These are phyloP conservation scores for Kradibia gibbosae DNA, from an alignment of 1,140 invertebrate species.

Conservation along the genomic window DNA sequence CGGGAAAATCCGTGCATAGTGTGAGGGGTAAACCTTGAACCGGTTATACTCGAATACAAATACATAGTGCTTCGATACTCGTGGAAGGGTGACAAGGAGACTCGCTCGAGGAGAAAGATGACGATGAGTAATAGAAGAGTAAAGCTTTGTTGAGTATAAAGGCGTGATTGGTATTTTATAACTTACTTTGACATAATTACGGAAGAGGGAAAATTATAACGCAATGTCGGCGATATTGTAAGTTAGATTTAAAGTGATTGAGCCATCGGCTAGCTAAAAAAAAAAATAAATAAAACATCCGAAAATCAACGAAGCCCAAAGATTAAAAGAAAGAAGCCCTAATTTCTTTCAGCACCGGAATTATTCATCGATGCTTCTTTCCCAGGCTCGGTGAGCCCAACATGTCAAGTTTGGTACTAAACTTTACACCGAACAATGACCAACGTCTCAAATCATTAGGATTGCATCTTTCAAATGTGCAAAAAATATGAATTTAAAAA, in stretches of 20 bases:
- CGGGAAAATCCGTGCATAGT: slow-evolving; percentile 56
- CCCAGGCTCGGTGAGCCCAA: slow-evolving; percentile 32
- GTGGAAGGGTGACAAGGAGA: slow-evolving; percentile 53
- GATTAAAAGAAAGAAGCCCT: slow-evolving; percentile 13
- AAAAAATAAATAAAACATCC: no score
- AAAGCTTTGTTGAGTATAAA: slow-evolving; percentile 13
- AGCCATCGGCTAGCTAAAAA: not conserved
- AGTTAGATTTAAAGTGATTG: not conserved
- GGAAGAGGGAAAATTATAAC: slow-evolving; percentile 7
- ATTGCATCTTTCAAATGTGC: not conserved
- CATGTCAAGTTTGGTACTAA: not conserved
- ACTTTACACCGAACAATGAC: not conserved
- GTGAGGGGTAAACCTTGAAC: slow-evolving; percentile 65
- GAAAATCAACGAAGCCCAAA: slow-evolving; percentile 17
- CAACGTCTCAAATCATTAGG: not conserved
- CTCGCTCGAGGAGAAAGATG: not conserved
- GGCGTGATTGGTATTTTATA: slow-evolving; percentile 72
- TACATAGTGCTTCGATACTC: slow-evolving; percentile 72
- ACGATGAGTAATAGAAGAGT: slow-evolving; percentile 39
- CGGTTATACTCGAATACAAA: slow-evolving; percentile 72
- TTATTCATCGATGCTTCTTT: slow-evolving; percentile 62
- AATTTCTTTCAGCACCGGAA: slow-evolving; percentile 53
- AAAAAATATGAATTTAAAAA: no score
- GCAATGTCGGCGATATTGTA: not conserved
- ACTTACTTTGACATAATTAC: slow-evolving; percentile 73